Percentiles rank a stretch among this genome's conserved stretches.
Evolutionary conservation across 2,113 vertebrate genomes (phyloP).

Genomic region (Strix uralensis): DNA sequence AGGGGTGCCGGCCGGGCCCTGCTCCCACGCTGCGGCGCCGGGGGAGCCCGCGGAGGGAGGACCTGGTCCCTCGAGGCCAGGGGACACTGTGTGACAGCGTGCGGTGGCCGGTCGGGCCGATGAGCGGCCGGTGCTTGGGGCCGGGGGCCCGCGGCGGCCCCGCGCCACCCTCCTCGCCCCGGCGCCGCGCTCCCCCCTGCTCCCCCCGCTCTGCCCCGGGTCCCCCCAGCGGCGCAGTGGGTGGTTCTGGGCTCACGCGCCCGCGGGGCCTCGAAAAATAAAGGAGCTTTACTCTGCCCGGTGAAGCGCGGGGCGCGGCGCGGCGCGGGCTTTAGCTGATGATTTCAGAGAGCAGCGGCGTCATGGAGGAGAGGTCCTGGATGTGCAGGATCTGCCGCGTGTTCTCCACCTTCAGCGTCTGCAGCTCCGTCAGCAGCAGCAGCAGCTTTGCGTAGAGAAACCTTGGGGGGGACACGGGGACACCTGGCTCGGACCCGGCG

Average conservation of each 20-base stretch:
- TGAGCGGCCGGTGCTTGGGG: neutral
- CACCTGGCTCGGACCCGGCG: rapidly evolving
- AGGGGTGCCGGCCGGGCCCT: neutral
- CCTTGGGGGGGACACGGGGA: neutral
- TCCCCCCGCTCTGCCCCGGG: neutral
- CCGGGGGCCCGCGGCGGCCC: neutral
- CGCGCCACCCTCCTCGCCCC: too few species aligned
- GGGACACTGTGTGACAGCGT: neutral
- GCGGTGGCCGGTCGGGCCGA: neutral
- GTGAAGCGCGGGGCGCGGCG: neutral
- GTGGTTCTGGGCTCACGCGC: neutral
- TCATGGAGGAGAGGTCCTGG: constrained; percentile 60
- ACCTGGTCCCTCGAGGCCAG: rapidly evolving
- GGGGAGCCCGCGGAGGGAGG: neutral
- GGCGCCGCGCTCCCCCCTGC: neutral
- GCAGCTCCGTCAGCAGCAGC: constrained; percentile 68
- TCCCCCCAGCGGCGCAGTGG: neutral
- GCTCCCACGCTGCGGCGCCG: rapidly evolving
- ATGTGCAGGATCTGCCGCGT: constrained; percentile 69
- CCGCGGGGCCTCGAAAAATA: neutral
- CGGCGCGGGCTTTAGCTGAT: constrained; percentile 33
- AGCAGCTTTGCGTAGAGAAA: constrained; percentile 74
- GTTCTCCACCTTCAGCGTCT: constrained; percentile 61
- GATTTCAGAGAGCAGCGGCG: constrained; percentile 72
- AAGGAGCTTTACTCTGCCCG: constrained; percentile 46